Evolutionary conservation across 2,113 vertebrate species (phyloP).

Genomic region (Chlorodrepanis virens): DNA sequence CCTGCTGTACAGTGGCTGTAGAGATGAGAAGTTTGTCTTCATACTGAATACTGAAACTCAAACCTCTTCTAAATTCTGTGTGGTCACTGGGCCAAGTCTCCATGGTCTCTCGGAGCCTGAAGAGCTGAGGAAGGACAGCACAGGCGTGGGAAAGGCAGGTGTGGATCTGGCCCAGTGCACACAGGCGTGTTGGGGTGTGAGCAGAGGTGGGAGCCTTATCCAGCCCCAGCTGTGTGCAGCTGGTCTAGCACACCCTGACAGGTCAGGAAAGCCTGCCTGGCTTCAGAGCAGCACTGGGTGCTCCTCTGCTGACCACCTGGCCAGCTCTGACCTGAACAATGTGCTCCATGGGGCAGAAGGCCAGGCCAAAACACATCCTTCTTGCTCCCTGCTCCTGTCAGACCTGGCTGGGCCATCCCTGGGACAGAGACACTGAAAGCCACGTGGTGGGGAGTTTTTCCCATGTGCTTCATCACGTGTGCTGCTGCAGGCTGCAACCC

Average conservation of each 20-base stretch:
- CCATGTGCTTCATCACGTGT: rapidly evolving
- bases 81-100: not conserved
- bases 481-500: not conserved
- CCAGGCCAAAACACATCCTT: not conserved
- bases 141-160: rapidly evolving
- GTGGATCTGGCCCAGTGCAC: rapidly evolving
- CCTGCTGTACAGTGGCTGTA: not conserved
- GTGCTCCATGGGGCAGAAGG: not conserved
- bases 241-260: not conserved
- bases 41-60: not conserved
- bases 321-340: not conserved
- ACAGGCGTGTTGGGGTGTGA: rapidly evolving
- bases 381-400: not conserved
- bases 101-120: not conserved
- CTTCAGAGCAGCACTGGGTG: not conserved
- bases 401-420: not conserved
- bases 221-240: not conserved
- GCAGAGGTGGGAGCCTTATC: not conserved
- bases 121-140: not conserved
- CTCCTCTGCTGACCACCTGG: not conserved
- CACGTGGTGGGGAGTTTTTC: not conserved
- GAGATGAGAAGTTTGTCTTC: not conserved
- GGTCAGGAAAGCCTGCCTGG: not conserved
- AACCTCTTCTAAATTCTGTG: not conserved
- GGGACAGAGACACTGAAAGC: not conserved